Evolutionary conservation across 2,797 vertebrate genomes (phyloP).

Genomic region (Labeo calbasu): DNA sequence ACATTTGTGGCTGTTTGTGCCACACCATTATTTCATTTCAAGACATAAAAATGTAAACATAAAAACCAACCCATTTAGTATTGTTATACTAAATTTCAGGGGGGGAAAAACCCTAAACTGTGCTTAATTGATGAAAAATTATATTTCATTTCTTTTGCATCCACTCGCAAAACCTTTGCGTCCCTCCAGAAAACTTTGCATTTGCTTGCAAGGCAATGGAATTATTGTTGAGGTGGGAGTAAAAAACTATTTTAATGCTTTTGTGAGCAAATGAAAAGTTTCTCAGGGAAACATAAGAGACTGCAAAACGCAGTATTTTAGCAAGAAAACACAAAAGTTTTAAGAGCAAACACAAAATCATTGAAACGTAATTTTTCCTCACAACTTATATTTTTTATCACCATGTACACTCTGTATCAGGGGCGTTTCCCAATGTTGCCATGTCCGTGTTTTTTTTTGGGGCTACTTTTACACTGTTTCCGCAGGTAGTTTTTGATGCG

Average conservation of each 20-base stretch:
- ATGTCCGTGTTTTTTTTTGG: too few relatives aligned
- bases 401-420: not conserved
- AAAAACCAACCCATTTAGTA: not conserved
- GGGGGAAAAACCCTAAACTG: not conserved
- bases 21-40: not conserved
- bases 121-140: not conserved
- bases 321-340: not conserved
- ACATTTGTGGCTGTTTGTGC: not conserved
- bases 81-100: not conserved
- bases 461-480: too few relatives aligned
- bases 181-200: not conserved
- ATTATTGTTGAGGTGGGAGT: not conserved
- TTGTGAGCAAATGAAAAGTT: not conserved
- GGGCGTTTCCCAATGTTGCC: too few relatives aligned
- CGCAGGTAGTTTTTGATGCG: too few relatives aligned
- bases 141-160: not conserved
- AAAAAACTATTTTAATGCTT: not conserved
- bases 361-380: not conserved
- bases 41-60: not conserved
- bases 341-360: not conserved
- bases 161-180: not conserved
- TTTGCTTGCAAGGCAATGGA: too few relatives aligned
- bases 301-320: not conserved
- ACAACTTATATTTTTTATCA: not conserved
- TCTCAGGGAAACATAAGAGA: not conserved